phyloP scores from a whole-genome alignment of 2,113 vertebrate species.

The Merops nubicus region DNA sequence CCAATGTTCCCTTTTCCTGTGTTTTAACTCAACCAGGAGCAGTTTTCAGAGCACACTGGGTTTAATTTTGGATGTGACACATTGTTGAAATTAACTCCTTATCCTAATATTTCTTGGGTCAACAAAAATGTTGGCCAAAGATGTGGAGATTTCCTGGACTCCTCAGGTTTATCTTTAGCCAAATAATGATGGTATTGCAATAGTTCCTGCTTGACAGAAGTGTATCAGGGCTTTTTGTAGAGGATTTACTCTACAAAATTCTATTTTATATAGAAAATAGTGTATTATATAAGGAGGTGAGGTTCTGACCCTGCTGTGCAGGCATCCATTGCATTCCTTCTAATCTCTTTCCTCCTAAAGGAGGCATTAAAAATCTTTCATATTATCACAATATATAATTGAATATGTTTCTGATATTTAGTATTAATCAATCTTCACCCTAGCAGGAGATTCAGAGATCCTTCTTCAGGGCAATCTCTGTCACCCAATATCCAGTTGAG shows the following conservation, averaged over 20 bases:
- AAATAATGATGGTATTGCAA: no score
- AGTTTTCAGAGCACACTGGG: background rate
- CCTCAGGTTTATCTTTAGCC: background rate
- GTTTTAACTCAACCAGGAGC: background rate
- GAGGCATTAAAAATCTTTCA: background rate
- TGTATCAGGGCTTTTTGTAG: background rate
- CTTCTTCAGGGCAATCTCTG: background rate
- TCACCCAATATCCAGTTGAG: background rate
- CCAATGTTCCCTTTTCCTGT: background rate
- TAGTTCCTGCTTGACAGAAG: background rate
- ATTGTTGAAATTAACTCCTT: background rate
- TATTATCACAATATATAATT: background rate
- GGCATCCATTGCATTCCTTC: background rate
- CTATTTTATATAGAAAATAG: background rate
- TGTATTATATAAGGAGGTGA: background rate
- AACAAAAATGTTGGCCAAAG: background rate
- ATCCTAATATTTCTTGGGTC: background rate
- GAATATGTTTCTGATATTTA: background rate
- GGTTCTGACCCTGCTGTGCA: background rate
- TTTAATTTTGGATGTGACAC: background rate
- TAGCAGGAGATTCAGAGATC: background rate
- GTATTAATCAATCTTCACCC: background rate
- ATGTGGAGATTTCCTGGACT: background rate
- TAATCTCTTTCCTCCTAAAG: background rate
- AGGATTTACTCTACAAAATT: no score